These are phyloP conservation scores for Aplysia californica DNA, from an alignment of 1,140 invertebrate genomes.

Conservation along the genomic window DNA sequence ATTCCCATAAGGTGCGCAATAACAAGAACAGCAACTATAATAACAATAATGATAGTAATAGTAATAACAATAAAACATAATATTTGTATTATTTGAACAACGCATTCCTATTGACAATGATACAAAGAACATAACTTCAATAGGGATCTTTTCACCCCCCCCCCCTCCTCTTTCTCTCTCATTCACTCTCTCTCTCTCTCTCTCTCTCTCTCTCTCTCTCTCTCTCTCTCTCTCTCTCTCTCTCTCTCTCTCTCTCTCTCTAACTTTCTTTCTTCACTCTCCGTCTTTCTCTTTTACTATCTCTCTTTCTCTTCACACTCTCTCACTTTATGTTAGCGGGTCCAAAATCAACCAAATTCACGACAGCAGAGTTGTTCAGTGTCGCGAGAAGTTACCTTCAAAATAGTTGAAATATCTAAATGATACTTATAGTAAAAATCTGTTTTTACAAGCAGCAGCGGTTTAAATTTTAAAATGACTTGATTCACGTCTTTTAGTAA, in stretches of 20 bases:
- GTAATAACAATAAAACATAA: background rate
- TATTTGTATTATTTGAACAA: background rate
- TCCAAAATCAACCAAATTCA: too few relatives aligned
- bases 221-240: too few relatives aligned
- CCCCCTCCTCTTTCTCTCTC: background rate
- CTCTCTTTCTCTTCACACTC: background rate
- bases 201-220: background rate
- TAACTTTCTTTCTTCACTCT: background rate
- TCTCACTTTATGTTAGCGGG: background rate
- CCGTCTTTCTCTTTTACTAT: background rate
- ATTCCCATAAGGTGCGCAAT: background rate
- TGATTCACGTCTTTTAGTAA: too few relatives aligned
- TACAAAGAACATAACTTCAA: too few relatives aligned
- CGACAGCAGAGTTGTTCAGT: background rate
- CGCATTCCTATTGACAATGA: too few relatives aligned
- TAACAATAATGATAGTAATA: background rate
- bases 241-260: too few relatives aligned
- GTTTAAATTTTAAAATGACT: too few relatives aligned
- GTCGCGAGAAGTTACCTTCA: too few relatives aligned
- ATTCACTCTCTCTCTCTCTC: background rate
- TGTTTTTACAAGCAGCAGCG: too few relatives aligned
- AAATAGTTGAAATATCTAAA: too few relatives aligned
- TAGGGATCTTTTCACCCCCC: too few relatives aligned
- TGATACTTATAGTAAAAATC: too few relatives aligned
- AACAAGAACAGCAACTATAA: background rate